Evolutionary conservation across 2,888 invertebrate genomes (phyloP).

Genomic region (Brenthis hecate): DNA sequence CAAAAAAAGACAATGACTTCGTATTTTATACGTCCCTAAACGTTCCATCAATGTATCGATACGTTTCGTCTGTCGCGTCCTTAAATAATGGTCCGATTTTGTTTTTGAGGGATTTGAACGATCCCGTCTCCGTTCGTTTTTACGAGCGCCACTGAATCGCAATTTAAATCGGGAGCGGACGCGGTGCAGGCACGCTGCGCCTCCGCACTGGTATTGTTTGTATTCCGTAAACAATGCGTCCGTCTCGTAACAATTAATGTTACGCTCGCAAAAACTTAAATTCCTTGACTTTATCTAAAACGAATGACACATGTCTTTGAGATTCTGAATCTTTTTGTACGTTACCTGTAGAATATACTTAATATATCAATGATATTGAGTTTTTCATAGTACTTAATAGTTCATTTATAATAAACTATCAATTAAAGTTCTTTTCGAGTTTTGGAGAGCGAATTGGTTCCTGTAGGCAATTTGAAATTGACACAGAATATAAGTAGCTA

Average conservation of each 20-base stretch:
- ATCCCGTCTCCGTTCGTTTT: constrained; percentile 45
- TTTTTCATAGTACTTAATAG: neutral
- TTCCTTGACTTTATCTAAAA: constrained; percentile 5
- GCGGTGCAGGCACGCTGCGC: neutral
- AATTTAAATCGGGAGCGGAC: constrained; percentile 19
- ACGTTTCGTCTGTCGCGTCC: constrained; percentile 59
- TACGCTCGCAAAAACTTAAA: constrained; percentile 15
- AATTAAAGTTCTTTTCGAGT: neutral
- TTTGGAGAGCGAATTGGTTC: neutral
- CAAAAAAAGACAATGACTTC: constrained; percentile 75
- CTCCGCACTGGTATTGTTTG: constrained; percentile 13
- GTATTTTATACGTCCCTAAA: constrained; percentile 77
- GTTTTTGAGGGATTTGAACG: constrained; percentile 57
- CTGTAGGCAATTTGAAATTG: neutral
- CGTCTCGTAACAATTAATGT: constrained; percentile 24
- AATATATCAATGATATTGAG: too few relatives aligned
- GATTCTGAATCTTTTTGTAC: neutral
- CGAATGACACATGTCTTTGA: constrained; percentile 12
- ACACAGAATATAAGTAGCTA: neutral
- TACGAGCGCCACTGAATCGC: constrained; percentile 11
- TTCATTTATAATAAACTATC: neutral
- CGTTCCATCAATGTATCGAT: constrained; percentile 73
- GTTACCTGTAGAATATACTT: too few relatives aligned
- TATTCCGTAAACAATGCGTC: constrained; percentile 17
- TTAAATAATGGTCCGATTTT: constrained; percentile 59